A percentile compares a stretch with the other conserved stretches of the same genome.
Evolutionary conservation across 1,140 invertebrate genomes (phyloP).

Genomic region (Dendrolimus punctatus): DNA sequence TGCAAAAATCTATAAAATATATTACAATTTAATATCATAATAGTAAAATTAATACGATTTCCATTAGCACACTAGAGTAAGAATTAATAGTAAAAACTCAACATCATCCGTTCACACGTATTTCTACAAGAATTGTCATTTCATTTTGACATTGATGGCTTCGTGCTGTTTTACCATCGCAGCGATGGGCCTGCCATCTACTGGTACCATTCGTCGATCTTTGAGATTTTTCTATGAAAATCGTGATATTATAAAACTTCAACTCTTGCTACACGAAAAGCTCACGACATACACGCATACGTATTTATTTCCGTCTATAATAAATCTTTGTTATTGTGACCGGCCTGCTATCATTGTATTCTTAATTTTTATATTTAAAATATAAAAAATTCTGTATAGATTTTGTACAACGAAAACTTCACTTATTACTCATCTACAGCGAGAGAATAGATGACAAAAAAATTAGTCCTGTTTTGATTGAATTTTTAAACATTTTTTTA

Average conservation of each 20-base stretch:
- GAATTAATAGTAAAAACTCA: slow-evolving; percentile 48
- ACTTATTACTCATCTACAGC: no score
- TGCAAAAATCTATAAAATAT: slow-evolving; percentile 55
- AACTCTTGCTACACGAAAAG: slow-evolving; percentile 38
- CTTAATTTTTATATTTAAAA: no score
- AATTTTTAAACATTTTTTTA: no score
- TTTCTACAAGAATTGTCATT: slow-evolving; percentile 42
- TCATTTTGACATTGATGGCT: slow-evolving; percentile 19
- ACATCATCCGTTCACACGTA: slow-evolving; percentile 36
- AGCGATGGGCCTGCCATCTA: slow-evolving; percentile 49
- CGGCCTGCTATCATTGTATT: no score
- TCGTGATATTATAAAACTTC: slow-evolving; percentile 25
- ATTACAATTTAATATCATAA: slow-evolving; percentile 55
- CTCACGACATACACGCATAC: slow-evolving; percentile 28
- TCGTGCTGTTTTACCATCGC: slow-evolving; percentile 5
- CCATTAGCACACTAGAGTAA: slow-evolving; percentile 66
- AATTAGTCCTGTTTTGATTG: no score
- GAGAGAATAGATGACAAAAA: no score
- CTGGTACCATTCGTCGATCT: slow-evolving; percentile 16
- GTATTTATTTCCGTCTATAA: slow-evolving; percentile 24
- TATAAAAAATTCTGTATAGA: no score
- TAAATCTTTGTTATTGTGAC: slow-evolving; percentile 44
- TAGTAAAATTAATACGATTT: slow-evolving; percentile 63
- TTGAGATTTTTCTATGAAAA: slow-evolving; percentile 3
- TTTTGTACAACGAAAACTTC: no score